Conservation (phyloP, 92 coral and sea anemone species). For the Metridium senile region DNA sequence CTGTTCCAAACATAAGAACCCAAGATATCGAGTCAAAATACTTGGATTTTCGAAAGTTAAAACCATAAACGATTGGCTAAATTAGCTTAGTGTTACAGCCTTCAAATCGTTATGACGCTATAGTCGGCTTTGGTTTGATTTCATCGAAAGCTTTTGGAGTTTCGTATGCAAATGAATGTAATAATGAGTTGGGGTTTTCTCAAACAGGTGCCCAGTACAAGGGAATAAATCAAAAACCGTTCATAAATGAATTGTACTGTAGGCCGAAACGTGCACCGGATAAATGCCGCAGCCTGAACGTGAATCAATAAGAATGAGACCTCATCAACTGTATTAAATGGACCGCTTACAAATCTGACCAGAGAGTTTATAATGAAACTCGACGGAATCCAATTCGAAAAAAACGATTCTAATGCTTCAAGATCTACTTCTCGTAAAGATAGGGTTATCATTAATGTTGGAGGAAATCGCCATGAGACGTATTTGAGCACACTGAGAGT, state of each 20-base stretch:
- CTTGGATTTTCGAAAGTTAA: not conserved
- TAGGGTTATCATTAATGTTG: constrained; percentile 87
- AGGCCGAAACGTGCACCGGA: constrained; percentile 19
- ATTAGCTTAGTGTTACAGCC: not conserved
- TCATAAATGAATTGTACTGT: constrained; percentile 16
- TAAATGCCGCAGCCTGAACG: constrained; percentile 8
- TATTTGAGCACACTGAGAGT: constrained; percentile 91
- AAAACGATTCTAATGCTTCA: constrained; percentile 68
- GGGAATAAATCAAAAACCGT: constrained; percentile 41
- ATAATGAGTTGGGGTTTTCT: constrained; percentile 34
- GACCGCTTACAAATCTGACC: constrained; percentile 7
- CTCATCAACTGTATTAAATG: constrained; percentile 7
- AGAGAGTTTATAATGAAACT: constrained; percentile 24
- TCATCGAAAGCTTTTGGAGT: constrained; percentile 11
- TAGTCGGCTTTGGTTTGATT: constrained; percentile 7
- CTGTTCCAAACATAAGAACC: not conserved
- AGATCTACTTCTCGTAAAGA: constrained; percentile 78
- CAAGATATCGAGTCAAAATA: not conserved
- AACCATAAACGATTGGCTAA: not conserved
- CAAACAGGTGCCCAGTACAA: constrained; percentile 41
- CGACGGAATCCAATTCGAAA: constrained; percentile 43
- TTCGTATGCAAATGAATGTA: constrained; percentile 48
- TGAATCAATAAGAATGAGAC: constrained; percentile 5
- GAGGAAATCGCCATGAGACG: constrained; percentile 97
- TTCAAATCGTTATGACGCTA: not conserved